A percentile compares a stretch with the other conserved stretches of the same genome.
phyloP scores from a whole-genome alignment of 2,113 vertebrate genomes.

The Campylomormyrus tamandua region DNA sequence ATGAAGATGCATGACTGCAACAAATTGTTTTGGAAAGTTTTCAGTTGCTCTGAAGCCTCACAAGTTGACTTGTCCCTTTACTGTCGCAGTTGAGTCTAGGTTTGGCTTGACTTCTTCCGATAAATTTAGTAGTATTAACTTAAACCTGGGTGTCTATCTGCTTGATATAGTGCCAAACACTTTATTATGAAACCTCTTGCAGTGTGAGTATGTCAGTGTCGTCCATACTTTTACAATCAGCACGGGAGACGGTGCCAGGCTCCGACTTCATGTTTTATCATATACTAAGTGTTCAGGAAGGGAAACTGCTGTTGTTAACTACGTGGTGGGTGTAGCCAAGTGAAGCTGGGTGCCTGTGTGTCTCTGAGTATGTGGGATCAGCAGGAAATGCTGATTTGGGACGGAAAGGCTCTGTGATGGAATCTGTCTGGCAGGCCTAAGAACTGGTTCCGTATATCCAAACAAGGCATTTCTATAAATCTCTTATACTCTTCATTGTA shows the following conservation, averaged over 20 bases:
- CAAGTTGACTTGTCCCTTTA: background rate
- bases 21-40: background rate
- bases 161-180: background rate
- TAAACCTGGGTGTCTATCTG: background rate
- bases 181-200: background rate
- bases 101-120: background rate
- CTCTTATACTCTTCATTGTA: constrained; percentile 54
- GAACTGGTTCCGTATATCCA: constrained; percentile 40
- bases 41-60: background rate
- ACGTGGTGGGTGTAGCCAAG: constrained; percentile 15
- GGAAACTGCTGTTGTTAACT: background rate
- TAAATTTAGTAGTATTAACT: background rate
- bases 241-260: background rate
- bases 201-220: background rate
- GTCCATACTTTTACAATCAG: background rate
- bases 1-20: background rate
- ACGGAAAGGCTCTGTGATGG: constrained; percentile 39
- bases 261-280: background rate
- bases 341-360: constrained; percentile 25
- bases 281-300: background rate
- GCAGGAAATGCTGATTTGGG: constrained; percentile 26
- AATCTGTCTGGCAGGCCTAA: constrained; percentile 39
- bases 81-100: background rate
- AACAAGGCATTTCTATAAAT: constrained; percentile 42
- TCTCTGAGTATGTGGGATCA: constrained; percentile 13